Evolutionary conservation across 2,113 vertebrate species (phyloP).

Genomic region (Sphaerodactylus townsendi): DNA sequence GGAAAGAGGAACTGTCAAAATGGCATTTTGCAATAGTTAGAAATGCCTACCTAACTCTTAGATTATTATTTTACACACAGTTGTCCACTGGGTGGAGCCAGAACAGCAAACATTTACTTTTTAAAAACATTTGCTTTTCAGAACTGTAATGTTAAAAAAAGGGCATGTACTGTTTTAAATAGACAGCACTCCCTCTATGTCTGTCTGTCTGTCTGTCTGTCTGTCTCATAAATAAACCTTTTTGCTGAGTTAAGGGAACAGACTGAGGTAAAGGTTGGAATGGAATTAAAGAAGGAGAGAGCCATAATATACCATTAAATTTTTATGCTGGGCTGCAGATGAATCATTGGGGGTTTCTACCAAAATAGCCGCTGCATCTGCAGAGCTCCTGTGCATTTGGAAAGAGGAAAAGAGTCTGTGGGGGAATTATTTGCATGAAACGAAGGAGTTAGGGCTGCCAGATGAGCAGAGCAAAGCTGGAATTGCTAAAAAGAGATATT

Average conservation of each 20-base stretch:
- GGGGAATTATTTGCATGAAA: neutral
- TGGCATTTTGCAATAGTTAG: neutral
- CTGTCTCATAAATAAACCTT: slow-evolving; percentile 20
- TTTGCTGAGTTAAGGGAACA: slow-evolving; percentile 1
- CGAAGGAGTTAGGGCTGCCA: neutral
- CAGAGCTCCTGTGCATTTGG: neutral
- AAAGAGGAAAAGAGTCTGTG: neutral
- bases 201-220: neutral
- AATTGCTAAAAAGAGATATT: too few relatives aligned
- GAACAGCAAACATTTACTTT: neutral
- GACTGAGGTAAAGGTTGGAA: neutral
- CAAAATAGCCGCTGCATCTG: neutral
- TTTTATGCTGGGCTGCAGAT: neutral
- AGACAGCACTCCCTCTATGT: neutral
- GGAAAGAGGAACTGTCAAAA: neutral
- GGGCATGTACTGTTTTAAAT: neutral
- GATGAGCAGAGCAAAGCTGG: neutral
- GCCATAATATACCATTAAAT: rapidly evolving
- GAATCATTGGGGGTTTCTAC: neutral
- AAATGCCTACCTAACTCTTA: neutral
- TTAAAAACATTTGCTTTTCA: neutral
- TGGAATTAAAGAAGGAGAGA: neutral
- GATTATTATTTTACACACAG: neutral
- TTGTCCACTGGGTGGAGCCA: neutral
- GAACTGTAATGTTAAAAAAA: neutral